Evolutionary conservation across 2,888 invertebrate species (phyloP).

Genomic region (Neuroscelio doddi): DNA sequence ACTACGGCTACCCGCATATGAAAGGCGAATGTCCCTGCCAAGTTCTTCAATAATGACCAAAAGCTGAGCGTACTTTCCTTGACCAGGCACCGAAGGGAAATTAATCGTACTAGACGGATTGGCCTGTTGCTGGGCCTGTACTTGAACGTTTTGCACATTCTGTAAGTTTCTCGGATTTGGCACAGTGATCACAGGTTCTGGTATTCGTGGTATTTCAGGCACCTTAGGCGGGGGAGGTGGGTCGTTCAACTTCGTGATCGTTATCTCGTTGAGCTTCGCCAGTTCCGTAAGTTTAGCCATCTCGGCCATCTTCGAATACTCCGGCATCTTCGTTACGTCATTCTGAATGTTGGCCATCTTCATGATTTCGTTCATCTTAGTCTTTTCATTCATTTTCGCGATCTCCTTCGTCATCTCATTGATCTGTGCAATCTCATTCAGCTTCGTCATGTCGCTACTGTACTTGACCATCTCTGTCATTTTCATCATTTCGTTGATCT

Average conservation of each 20-base stretch:
- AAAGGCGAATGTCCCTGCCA: conserved; percentile 70
- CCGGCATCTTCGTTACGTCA: conserved; percentile 67
- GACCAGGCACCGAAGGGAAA: conserved; percentile 68
- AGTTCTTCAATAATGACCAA: conserved; percentile 72
- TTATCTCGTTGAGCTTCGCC: conserved; percentile 70
- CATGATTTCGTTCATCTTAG: conserved; percentile 70
- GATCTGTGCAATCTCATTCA: conserved; percentile 67
- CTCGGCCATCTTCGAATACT: conserved; percentile 70
- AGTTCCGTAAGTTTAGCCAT: conserved; percentile 69
- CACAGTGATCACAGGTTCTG: conserved; percentile 71
- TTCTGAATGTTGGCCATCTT: conserved; percentile 70
- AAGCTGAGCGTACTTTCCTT: conserved; percentile 69
- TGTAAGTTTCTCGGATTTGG: conserved; percentile 69
- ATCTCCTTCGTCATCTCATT: conserved; percentile 71
- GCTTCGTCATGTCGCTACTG: conserved; percentile 63
- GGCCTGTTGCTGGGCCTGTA: conserved; percentile 62
- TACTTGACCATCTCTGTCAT: conserved; percentile 70
- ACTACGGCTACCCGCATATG: conserved; percentile 70
- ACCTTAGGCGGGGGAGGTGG: conserved; percentile 60
- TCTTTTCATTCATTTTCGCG: conserved; percentile 69
- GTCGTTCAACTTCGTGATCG: conserved; percentile 69
- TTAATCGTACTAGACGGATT: conserved; percentile 69
- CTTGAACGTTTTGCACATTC: conserved; percentile 15
- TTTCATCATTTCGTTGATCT: conserved; percentile 69
- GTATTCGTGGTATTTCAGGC: conserved; percentile 65